Base-by-base conservation (phyloP, 2,113 vertebrate species). In the Gadus chalcogrammus region DNA sequence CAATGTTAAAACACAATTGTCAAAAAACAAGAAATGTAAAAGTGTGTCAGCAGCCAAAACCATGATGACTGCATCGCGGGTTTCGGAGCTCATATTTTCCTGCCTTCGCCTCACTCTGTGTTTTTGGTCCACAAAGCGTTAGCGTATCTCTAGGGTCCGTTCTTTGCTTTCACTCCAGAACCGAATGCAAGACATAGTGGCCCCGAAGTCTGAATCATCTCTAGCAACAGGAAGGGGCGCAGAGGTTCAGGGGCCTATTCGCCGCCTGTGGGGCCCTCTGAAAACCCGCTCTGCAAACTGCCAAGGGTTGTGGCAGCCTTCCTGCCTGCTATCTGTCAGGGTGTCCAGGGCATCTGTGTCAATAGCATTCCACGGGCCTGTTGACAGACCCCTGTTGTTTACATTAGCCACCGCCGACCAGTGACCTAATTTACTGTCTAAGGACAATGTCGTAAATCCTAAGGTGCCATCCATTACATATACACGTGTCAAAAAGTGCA, bases 271-370 rank as follows among this genome's bases (percentile, higher is more conserved):
- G 65, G 74, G 77, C 78, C 69, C 55, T 73, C 59, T 27, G 61
- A 58, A 70, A 79, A 72, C 81, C 84, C 75, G 71, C 64, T 3
- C 72, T 77, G 59, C 52, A 68, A 69, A 2, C 59, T 75, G 82
- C 79, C 81, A 83, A 75, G 78, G 85, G 71, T 82, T 22, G 72
- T 74, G 80, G 77, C 79, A 78, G 73, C n/a, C 71, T 79, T 88
- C 80, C 83, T 77, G 81, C 76, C 84, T 87, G 84, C 72, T 71
- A 86, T 88, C 80, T 79, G 80, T 87, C 84, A 83, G 79, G 83
- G 82, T 84, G 83, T 85, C 81, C 82, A 76, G 80, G 77, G 85
- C 89, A 91, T 91, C 90, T 92, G 88, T 91, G 87, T 91, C 90
- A 92, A 91, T 89, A 92, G 86, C 85, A 91, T 91, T 90, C 88